phyloP scores from a whole-genome alignment of 2,113 vertebrate species.

The Paradisaea rubra region DNA sequence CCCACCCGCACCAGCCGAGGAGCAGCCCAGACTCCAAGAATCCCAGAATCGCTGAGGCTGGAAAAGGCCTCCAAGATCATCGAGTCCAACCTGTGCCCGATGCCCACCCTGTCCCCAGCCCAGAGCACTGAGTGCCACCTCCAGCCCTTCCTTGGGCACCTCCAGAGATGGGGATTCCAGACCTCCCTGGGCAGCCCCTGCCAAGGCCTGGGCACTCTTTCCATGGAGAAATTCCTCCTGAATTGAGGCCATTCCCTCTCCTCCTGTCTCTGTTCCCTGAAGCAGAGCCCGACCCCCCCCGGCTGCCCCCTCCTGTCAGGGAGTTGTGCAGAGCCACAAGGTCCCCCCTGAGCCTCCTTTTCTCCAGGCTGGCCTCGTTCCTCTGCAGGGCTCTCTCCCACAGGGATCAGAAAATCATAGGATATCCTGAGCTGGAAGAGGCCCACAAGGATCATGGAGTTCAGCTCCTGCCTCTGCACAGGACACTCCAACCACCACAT shows the following conservation, averaged over 20 bases:
- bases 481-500: not conserved
- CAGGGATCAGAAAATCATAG: not conserved
- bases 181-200: not conserved
- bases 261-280: not conserved
- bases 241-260: not conserved
- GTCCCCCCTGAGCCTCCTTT: not conserved
- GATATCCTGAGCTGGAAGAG: not conserved
- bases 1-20: not conserved
- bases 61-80: not conserved
- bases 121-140: accelerated
- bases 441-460: not conserved
- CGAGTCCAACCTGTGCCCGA: accelerated
- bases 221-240: not conserved
- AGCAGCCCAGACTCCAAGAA: not conserved
- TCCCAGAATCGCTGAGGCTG: accelerated
- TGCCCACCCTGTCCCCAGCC: not conserved
- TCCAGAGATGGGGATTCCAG: not conserved
- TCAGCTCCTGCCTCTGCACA: not conserved
- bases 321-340: not conserved
- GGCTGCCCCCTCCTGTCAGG: not conserved
- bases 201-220: accelerated
- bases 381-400: not conserved
- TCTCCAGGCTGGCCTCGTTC: not conserved
- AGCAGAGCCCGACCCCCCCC: accelerated
- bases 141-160: accelerated